Percentiles rank a stretch among this genome's conserved stretches.
Conservation (phyloP, 2,888 invertebrate genomes). For the Lithophane socia region DNA sequence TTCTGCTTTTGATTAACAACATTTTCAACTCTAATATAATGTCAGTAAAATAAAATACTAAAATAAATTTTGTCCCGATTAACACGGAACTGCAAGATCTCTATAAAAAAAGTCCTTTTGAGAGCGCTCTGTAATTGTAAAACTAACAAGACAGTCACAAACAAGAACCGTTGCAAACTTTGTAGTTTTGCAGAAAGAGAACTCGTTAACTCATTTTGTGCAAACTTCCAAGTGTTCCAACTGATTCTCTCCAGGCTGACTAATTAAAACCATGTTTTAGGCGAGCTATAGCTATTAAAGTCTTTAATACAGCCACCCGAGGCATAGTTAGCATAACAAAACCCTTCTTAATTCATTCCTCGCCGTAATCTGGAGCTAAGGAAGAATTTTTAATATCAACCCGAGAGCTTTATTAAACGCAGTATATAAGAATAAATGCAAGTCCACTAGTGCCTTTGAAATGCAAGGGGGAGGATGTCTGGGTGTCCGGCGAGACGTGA, state of each 20-base stretch:
- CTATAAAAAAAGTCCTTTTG: slow-evolving; percentile 34
- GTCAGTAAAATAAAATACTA: slow-evolving; percentile 1
- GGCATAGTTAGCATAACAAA: slow-evolving; percentile 77
- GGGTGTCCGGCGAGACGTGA: slow-evolving; percentile 69
- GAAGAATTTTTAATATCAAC: slow-evolving; percentile 87
- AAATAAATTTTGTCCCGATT: neutral
- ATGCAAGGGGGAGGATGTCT: slow-evolving; percentile 63
- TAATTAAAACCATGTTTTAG: slow-evolving; percentile 71
- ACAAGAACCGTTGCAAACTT: slow-evolving; percentile 58
- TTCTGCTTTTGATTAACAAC: neutral
- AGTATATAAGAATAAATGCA: slow-evolving; percentile 78
- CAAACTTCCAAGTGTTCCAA: slow-evolving; percentile 64
- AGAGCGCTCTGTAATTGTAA: slow-evolving; percentile 32
- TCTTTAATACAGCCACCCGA: slow-evolving; percentile 55
- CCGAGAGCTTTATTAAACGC: slow-evolving; percentile 84
- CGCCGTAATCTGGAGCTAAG: slow-evolving; percentile 73
- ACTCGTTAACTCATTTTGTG: slow-evolving; percentile 68
- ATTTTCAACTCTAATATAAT: neutral
- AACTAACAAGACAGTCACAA: slow-evolving; percentile 65
- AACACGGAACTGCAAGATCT: slow-evolving; percentile 22
- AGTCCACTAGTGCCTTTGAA: slow-evolving; percentile 78
- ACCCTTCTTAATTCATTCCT: slow-evolving; percentile 73
- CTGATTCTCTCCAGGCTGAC: slow-evolving; percentile 58
- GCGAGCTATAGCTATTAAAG: slow-evolving; percentile 60
- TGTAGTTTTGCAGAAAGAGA: slow-evolving; percentile 49